Conservation (phyloP, 2,113 vertebrate genomes). For the Megaptera novaeangliae region DNA sequence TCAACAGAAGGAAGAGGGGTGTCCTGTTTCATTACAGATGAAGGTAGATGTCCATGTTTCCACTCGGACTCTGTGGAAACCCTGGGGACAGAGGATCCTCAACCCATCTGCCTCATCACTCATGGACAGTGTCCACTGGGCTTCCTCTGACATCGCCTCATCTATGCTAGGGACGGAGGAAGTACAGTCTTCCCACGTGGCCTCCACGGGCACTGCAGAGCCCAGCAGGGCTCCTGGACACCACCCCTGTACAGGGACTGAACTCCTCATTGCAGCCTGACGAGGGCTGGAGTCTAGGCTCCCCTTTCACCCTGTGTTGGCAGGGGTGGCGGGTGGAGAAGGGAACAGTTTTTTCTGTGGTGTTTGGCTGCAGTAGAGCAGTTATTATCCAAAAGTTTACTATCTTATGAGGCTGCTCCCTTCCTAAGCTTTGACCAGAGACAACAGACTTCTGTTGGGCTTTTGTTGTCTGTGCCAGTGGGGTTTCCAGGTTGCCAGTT, state of each 20-base stretch:
- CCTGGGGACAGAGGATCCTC: not conserved
- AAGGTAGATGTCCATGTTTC: not conserved
- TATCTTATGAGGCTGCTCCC: not conserved
- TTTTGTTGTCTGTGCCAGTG: not conserved
- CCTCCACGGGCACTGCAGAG: not conserved
- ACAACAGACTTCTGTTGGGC: not conserved
- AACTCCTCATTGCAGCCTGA: not conserved
- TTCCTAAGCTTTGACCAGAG: not conserved
- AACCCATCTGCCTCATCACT: not conserved
- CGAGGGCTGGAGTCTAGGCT: not conserved
- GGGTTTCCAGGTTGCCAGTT: not conserved
- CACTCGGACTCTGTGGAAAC: not conserved
- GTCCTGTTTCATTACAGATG: not conserved
- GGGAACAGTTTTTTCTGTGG: not conserved
- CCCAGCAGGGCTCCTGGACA: not conserved
- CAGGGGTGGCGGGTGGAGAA: not conserved
- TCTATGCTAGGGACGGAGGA: not conserved
- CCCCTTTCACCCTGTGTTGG: not conserved
- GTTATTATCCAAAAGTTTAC: not conserved
- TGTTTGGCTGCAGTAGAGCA: not conserved
- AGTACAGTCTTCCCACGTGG: not conserved
- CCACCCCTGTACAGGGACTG: rapidly evolving
- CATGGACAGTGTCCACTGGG: not conserved
- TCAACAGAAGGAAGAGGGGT: rapidly evolving
- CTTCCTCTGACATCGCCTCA: not conserved